phyloP scores from a whole-genome alignment of 2,888 invertebrate genomes.

The Blastobasis adustella region DNA sequence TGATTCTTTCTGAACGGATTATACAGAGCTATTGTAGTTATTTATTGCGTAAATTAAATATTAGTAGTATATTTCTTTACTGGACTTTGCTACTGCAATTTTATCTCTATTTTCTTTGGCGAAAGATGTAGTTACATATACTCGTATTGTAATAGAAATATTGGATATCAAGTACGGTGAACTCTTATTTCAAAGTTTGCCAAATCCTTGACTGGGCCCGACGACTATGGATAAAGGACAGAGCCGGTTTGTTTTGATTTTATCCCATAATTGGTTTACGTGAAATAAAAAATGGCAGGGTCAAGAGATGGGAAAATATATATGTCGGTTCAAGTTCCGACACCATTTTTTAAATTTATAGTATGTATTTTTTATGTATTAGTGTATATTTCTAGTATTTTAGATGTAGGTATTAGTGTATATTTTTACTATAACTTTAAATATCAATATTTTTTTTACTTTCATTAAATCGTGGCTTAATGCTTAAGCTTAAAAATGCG shows the following conservation, averaged over 20 bases:
- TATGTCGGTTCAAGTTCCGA: too few relatives aligned
- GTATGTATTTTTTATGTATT: too few relatives aligned
- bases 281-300: slow-evolving; percentile 22
- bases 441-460: too few relatives aligned
- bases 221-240: slow-evolving; percentile 36
- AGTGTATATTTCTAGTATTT: too few relatives aligned
- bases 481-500: too few relatives aligned
- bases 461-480: too few relatives aligned
- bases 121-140: slow-evolving; percentile 37
- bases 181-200: slow-evolving; percentile 57
- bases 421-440: too few relatives aligned
- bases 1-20: too few relatives aligned
- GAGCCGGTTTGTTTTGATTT: slow-evolving; percentile 50
- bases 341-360: too few relatives aligned
- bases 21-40: too few relatives aligned
- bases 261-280: slow-evolving; percentile 38
- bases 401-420: too few relatives aligned
- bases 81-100: slow-evolving; percentile 67
- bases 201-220: slow-evolving; percentile 29
- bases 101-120: slow-evolving; percentile 59
- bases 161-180: slow-evolving; percentile 67
- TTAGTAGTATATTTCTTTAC: slow-evolving; percentile 23
- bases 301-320: not conserved
- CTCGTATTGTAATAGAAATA: slow-evolving; percentile 54
- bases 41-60: too few relatives aligned